Percentiles rank a stretch among this genome's conserved stretches.
phyloP scores from a whole-genome alignment of 2,113 vertebrate species.

The Grantiella picta region DNA sequence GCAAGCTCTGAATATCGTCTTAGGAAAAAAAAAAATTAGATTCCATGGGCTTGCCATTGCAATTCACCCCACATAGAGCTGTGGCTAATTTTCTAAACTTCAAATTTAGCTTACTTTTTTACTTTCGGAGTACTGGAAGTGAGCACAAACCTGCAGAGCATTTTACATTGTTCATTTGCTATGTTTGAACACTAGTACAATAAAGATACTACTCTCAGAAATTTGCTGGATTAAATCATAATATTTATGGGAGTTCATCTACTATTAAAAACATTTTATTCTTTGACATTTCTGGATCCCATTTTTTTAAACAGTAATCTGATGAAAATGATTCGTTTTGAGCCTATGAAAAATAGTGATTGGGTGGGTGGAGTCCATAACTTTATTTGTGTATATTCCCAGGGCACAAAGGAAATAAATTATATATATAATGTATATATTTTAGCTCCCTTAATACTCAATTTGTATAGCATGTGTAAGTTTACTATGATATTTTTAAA shows the following conservation, averaged over 20 bases:
- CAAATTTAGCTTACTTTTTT: neutral
- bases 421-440: neutral
- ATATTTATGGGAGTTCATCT: neutral
- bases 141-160: neutral
- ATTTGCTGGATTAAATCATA: neutral
- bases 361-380: neutral
- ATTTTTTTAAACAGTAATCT: neutral
- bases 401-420: neutral
- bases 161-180: neutral
- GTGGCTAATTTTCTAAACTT: neutral
- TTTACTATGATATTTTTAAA: neutral
- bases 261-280: neutral
- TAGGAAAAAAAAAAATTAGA: neutral
- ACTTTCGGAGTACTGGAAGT: neutral
- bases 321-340: neutral
- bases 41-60: neutral
- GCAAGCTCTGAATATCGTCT: neutral
- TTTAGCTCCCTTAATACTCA: neutral
- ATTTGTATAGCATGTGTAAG: neutral
- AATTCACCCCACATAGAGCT: neutral
- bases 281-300: neutral
- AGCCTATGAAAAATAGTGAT: neutral
- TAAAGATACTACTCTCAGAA: neutral
- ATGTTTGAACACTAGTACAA: neutral
- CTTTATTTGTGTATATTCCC: neutral